A percentile compares a stretch with the other conserved stretches of the same genome.
Evolutionary conservation across 2,888 invertebrate genomes (phyloP).

Genomic region (Troilus luridus): DNA sequence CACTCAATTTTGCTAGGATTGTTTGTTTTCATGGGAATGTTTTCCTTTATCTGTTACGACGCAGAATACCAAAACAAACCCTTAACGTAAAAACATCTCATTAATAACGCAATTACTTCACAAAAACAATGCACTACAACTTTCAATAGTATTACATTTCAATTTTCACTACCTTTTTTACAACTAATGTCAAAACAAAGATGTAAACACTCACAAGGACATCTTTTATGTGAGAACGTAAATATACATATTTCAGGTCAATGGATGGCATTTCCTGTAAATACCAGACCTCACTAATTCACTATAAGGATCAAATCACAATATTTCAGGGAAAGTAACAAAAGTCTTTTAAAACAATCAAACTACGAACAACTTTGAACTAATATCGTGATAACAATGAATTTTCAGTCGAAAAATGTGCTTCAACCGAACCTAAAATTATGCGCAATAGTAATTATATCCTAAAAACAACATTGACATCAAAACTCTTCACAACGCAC

Average conservation of each 20-base stretch:
- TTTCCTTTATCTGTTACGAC: constrained; percentile 43
- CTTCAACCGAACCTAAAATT: constrained; percentile 63
- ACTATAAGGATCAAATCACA: constrained; percentile 15
- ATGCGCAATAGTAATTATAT: constrained; percentile 64
- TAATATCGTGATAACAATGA: constrained; percentile 56
- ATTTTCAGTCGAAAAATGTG: constrained; percentile 63
- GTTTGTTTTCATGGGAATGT: constrained; percentile 47
- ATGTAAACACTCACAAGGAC: constrained; percentile 69
- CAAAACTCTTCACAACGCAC: constrained; percentile 63
- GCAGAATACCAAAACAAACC: constrained; percentile 52
- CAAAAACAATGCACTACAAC: constrained; percentile 51
- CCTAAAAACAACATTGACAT: constrained; percentile 65
- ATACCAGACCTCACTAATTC: constrained; percentile 56
- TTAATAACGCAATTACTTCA: constrained; percentile 47
- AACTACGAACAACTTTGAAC: constrained; percentile 49
- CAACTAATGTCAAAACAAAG: constrained; percentile 57
- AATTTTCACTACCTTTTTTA: constrained; percentile 45
- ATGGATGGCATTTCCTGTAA: constrained; percentile 66
- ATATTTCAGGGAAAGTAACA: constrained; percentile 37
- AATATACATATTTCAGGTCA: constrained; percentile 69
- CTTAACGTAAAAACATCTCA: constrained; percentile 13
- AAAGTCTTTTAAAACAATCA: constrained; percentile 42
- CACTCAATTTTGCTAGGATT: constrained; percentile 34
- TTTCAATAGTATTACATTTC: constrained; percentile 37
- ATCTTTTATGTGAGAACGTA: constrained; percentile 71